Conservation (phyloP, 2,113 vertebrate genomes). For the Ailurus styani region DNA sequence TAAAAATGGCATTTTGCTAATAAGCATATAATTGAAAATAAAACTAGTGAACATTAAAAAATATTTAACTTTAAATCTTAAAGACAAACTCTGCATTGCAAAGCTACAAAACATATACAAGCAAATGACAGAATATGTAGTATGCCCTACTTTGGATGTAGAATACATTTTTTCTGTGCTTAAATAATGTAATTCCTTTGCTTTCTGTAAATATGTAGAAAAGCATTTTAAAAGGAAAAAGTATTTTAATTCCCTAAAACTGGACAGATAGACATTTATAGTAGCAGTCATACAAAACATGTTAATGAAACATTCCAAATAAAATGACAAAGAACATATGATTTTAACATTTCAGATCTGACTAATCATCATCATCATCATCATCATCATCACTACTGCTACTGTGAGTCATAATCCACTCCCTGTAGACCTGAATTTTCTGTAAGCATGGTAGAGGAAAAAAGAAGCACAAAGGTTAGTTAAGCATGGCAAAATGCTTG, state of each 20-base stretch:
- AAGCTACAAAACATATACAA: slow-evolving; percentile 53
- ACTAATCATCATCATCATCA: slow-evolving; percentile 79
- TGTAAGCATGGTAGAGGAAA: slow-evolving; percentile 91
- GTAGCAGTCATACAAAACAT: slow-evolving; percentile 62
- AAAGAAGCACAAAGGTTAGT: slow-evolving; percentile 82
- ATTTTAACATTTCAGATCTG: slow-evolving; percentile 78
- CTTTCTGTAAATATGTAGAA: slow-evolving; percentile 53
- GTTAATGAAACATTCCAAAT: slow-evolving; percentile 50
- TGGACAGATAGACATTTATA: slow-evolving; percentile 13
- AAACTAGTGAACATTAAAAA: slow-evolving; percentile 71
- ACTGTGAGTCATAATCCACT: slow-evolving; percentile 85
- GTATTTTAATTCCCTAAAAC: slow-evolving; percentile 59
- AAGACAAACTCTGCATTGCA: slow-evolving; percentile 34
- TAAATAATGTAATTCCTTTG: slow-evolving; percentile 57
- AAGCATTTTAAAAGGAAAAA: slow-evolving; percentile 65
- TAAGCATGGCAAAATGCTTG: slow-evolving; percentile 61
- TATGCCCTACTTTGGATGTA: slow-evolving; percentile 1
- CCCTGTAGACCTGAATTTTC: slow-evolving; percentile 88
- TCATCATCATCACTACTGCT: slow-evolving; percentile 85
- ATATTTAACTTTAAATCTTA: slow-evolving; percentile 56
- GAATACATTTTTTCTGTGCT: slow-evolving; percentile 61
- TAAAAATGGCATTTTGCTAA: slow-evolving; percentile 60
- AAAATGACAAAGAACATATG: slow-evolving; percentile 61
- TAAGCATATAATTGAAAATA: slow-evolving; percentile 47
- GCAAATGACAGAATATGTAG: slow-evolving; percentile 34